phyloP scores from a whole-genome alignment of 2,888 invertebrate genomes.

The Galeruca laticollis region DNA sequence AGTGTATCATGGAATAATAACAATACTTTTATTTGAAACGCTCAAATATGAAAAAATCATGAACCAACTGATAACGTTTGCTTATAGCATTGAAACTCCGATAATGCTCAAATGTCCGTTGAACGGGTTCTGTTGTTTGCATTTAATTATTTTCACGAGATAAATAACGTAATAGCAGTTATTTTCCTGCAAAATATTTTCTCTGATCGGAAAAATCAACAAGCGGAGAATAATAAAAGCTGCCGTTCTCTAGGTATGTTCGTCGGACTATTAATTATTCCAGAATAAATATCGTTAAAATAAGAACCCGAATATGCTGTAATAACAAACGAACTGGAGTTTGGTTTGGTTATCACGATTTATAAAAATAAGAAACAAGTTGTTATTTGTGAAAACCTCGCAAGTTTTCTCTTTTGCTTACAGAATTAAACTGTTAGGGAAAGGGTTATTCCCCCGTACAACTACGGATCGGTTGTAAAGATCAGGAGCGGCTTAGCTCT shows the following conservation, averaged over 20 bases:
- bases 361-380: background rate
- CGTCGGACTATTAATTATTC: slow-evolving; percentile 16
- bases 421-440: too few species aligned
- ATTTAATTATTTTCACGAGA: slow-evolving; percentile 31
- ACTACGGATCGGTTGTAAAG: too few species aligned
- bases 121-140: slow-evolving; percentile 26
- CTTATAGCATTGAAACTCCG: background rate
- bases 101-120: slow-evolving; percentile 21
- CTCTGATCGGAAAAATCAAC: slow-evolving; percentile 22
- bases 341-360: background rate
- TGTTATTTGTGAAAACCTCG: too few species aligned
- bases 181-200: slow-evolving; percentile 30
- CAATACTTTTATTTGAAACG: background rate
- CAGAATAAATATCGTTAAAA: slow-evolving; percentile 21
- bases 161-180: slow-evolving; percentile 30
- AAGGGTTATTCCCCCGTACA: too few species aligned
- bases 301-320: background rate
- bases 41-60: background rate
- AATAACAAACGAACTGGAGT: background rate
- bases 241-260: background rate
- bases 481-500: too few species aligned
- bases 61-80: slow-evolving; percentile 4
- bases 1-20: too few species aligned
- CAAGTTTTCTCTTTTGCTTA: too few species aligned
- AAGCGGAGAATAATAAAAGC: slow-evolving; percentile 5